Conservation (phyloP, 2,888 invertebrate genomes). For the Epinotia demarniana region DNA sequence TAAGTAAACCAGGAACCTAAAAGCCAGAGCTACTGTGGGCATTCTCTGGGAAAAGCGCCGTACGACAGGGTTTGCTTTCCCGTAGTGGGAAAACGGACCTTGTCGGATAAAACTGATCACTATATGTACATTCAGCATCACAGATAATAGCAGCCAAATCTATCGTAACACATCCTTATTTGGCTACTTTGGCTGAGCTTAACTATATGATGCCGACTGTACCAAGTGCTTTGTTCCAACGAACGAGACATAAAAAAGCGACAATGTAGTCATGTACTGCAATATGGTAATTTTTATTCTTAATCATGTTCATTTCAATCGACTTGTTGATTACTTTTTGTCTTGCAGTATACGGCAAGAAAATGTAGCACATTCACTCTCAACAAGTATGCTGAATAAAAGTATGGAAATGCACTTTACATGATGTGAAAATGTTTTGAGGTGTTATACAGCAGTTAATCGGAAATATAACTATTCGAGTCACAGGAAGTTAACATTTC, state of each 20-base stretch:
- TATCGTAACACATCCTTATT: no score
- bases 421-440: neutral
- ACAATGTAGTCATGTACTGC: slow-evolving; percentile 2
- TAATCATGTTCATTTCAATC: neutral
- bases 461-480: neutral
- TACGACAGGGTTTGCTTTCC: no score
- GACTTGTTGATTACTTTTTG: neutral
- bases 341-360: neutral
- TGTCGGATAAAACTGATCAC: no score
- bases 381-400: neutral
- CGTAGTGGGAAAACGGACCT: no score
- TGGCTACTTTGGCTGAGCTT: no score
- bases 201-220: no score
- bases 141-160: no score
- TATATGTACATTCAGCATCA: no score
- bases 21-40: neutral
- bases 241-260: neutral
- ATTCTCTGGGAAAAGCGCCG: no score
- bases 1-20: neutral
- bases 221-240: no score
- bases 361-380: neutral
- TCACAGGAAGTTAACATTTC: neutral
- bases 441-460: neutral
- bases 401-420: neutral
- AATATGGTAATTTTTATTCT: neutral